Evolutionary conservation across 2,888 invertebrate genomes (phyloP), one percentile per base, ranked within the genome.

Genomic region (Rhimphoctona megacephalus): DNA sequence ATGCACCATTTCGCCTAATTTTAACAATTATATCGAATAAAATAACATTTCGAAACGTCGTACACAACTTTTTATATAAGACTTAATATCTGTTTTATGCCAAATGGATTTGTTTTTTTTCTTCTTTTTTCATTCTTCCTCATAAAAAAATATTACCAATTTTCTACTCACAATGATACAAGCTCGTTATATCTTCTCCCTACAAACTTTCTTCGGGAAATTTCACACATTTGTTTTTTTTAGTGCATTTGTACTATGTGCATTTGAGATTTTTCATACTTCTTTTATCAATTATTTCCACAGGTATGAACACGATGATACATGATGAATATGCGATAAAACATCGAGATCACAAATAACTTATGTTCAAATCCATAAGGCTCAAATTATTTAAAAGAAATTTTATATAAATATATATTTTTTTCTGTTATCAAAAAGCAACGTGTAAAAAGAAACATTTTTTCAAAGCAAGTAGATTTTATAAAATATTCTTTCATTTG

Each of bases 401-500:
- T 25, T 61, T 57, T 30, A 17, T 17, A 69, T 46, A 74, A 74
- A 74, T 39, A 19, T 39, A 57, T 57, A 39, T 9, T 17, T 39
- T 57, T 19, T 43, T 43, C 3, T 61, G 36, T 54, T 30, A 76
- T 61, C 46, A n/a, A 46, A 76, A 43, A n/a, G 43, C 76, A 76
- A 76, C 43, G 46, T 22, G 2, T 19, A 46, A 30, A 22, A 22
- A 22, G 25, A 1, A 25, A 43, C 14, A 39, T 25, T 19, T 39
- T n/a, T 61, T 8, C 61, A n/a, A 61, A 39, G 36, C 49, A 54
- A 73, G 9, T 30, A 76, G 61, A 22, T 64, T 76, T 25, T 0
- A 61, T 76, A 54, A 61, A 76, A 61, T 46, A 76, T 30, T 43
- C 7, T 54, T 70, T 33, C 70, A 19, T 25, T 49, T 49, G 70